These are phyloP conservation scores for Hylyphantes graminicola DNA, from an alignment of 1,140 invertebrate genomes.

Conservation along the genomic window DNA sequence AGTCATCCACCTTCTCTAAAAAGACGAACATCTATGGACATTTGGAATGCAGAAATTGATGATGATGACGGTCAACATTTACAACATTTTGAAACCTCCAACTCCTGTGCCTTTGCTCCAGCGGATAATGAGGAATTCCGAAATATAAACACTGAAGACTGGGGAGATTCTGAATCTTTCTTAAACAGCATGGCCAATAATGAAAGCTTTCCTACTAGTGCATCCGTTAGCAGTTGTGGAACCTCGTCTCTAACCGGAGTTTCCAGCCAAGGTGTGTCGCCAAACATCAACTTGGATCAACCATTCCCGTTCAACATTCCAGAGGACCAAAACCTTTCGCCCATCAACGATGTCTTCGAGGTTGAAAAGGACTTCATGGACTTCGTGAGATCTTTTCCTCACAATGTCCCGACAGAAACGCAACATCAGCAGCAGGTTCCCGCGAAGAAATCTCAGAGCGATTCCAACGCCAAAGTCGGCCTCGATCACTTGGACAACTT, in stretches of 20 bases:
- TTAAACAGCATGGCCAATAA: slow-evolving; percentile 30
- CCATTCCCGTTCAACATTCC: slow-evolving; percentile 56
- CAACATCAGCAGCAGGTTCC: slow-evolving; percentile 17
- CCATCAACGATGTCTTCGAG: slow-evolving; percentile 49
- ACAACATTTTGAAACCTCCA: neutral
- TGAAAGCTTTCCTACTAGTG: slow-evolving; percentile 30
- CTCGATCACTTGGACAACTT: slow-evolving; percentile 82
- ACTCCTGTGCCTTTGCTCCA: neutral
- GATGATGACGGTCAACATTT: slow-evolving; percentile 3
- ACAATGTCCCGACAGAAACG: neutral
- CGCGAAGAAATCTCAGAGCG: slow-evolving; percentile 20
- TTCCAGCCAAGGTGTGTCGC: slow-evolving; percentile 44
- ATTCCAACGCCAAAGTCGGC: slow-evolving; percentile 66
- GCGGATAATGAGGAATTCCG: too few relatives aligned
- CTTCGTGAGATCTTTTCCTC: slow-evolving; percentile 51
- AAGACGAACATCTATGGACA: neutral
- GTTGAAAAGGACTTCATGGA: slow-evolving; percentile 58
- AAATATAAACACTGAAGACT: slow-evolving; percentile 29
- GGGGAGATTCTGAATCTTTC: slow-evolving; percentile 46
- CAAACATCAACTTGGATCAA: slow-evolving; percentile 3
- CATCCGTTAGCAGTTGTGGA: slow-evolving; percentile 34
- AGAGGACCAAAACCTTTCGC: slow-evolving; percentile 39
- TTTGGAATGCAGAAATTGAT: slow-evolving; percentile 39
- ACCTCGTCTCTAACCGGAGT: slow-evolving; percentile 25
- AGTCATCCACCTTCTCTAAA: slow-evolving; percentile 13